A percentile compares a stretch with the other conserved stretches of the same genome.
Evolutionary conservation across 2,797 vertebrate genomes (phyloP).

Genomic region (Anguilla marmorata): DNA sequence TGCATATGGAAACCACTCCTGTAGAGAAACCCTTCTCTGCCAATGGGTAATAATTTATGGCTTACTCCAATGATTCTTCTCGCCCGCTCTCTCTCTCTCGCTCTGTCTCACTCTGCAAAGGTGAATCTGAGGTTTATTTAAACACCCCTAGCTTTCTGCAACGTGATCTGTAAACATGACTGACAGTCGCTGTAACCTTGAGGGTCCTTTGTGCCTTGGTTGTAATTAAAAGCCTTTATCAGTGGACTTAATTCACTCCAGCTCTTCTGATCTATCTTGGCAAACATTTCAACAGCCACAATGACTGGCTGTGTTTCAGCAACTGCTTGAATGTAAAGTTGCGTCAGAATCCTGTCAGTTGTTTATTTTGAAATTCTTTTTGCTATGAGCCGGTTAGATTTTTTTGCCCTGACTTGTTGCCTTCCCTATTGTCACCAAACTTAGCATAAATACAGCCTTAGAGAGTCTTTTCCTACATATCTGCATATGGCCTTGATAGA

Average conservation of each 20-base stretch:
- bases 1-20: not conserved
- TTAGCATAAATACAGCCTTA: not conserved
- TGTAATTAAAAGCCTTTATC: constrained; percentile 6
- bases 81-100: not conserved
- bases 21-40: not conserved
- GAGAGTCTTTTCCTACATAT: not conserved
- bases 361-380: constrained; percentile 14
- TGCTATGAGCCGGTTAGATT: not conserved
- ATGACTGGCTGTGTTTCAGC: not conserved
- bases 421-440: not conserved
- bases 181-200: not conserved
- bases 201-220: not conserved
- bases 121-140: not conserved
- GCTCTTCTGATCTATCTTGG: not conserved
- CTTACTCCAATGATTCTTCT: not conserved
- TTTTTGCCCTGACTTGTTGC: not conserved
- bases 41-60: not conserved
- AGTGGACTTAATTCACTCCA: not conserved
- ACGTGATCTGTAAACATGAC: not conserved
- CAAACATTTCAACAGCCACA: not conserved
- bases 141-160: not conserved
- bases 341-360: not conserved
- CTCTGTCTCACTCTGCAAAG: not conserved
- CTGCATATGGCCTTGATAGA: not conserved
- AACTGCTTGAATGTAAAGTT: not conserved